These are phyloP conservation scores for Catamblyrhynchus diadema DNA, from an alignment of 2,797 vertebrate species.

Conservation along the genomic window DNA sequence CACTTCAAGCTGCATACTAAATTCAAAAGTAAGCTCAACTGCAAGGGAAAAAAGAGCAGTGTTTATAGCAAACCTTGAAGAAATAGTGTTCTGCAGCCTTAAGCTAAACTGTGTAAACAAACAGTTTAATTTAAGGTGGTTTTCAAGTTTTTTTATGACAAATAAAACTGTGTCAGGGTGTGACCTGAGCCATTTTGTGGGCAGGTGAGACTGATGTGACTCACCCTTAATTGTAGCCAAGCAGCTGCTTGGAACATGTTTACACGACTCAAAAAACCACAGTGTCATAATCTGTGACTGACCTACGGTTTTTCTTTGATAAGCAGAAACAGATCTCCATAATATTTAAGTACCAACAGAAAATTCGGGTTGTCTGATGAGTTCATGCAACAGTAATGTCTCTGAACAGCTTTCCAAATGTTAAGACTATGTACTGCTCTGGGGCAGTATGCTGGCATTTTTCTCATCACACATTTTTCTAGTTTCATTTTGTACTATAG, in stretches of 20 bases:
- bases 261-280: not conserved
- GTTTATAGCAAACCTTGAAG: not conserved
- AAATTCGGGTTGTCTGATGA: not conserved
- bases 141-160: not conserved
- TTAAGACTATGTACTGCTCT: not conserved
- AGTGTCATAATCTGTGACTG: not conserved
- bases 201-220: not conserved
- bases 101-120: not conserved
- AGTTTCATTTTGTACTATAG: not conserved
- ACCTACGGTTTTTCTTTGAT: not conserved
- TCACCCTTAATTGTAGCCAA: not conserved
- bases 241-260: not conserved
- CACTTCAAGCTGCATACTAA: not conserved
- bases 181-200: not conserved
- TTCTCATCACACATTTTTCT: not conserved
- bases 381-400: not conserved
- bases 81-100: not conserved
- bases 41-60: fast-evolving
- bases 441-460: not conserved
- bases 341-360: not conserved
- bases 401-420: not conserved
- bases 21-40: not conserved
- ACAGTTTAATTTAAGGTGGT: not conserved
- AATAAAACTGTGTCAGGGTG: not conserved
- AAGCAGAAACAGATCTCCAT: not conserved